phyloP scores from a whole-genome alignment of 2,888 invertebrate species.

The Hetaerina titia region DNA sequence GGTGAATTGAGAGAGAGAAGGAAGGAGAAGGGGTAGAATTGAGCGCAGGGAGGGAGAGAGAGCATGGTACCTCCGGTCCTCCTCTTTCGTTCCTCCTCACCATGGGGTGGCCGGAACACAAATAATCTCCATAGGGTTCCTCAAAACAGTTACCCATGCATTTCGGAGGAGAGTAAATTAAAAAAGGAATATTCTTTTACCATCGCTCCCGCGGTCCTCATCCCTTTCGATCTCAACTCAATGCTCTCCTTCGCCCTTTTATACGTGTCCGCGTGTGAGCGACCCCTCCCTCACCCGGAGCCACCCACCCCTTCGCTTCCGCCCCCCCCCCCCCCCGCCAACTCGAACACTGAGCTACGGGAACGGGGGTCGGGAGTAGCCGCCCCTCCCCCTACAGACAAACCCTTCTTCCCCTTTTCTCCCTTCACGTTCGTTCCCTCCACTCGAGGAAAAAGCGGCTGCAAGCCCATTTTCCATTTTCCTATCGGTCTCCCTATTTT shows the following conservation, averaged over 20 bases:
- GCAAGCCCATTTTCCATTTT: not conserved
- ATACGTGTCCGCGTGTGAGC: too few species aligned
- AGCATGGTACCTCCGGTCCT: not conserved
- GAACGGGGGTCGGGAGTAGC: too few species aligned
- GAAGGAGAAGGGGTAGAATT: not conserved
- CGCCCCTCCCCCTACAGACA: not conserved
- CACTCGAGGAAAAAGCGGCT: not conserved
- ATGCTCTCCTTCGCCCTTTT: too few species aligned
- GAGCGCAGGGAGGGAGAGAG: not conserved
- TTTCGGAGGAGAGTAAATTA: not conserved
- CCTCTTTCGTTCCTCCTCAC: not conserved
- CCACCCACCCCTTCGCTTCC: not conserved
- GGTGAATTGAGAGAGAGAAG: not conserved
- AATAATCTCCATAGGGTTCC: not conserved
- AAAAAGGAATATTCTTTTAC: not conserved
- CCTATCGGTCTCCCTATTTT: not conserved
- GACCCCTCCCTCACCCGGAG: too few species aligned
- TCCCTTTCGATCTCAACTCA: not conserved
- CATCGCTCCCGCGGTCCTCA: not conserved
- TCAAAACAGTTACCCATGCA: slow-evolving; percentile 4
- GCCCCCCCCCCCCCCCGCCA: not conserved
- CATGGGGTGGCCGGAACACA: not conserved
- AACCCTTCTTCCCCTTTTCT: not conserved
- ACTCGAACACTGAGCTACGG: not conserved
- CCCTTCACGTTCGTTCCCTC: not conserved